A percentile compares a stretch with the other conserved stretches of the same genome.
Evolutionary conservation across 92 coral and sea anemone species (phyloP).

Genomic region (Porites cylindrica): DNA sequence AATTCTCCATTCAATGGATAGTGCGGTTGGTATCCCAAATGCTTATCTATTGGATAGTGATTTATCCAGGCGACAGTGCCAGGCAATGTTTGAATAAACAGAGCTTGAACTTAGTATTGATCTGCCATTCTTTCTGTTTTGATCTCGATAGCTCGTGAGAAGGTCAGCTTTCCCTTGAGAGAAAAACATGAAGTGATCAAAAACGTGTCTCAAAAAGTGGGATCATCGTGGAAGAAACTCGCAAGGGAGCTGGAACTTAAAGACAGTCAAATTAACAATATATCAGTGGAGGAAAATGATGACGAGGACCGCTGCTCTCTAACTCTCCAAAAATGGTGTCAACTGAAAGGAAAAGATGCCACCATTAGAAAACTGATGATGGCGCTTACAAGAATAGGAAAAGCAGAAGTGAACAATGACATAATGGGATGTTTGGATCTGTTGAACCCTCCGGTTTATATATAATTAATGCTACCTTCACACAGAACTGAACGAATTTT

Average conservation of each 20-base stretch:
- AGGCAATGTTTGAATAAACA: too few relatives aligned
- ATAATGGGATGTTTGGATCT: background rate
- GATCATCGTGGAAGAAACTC: slow-evolving; percentile 6
- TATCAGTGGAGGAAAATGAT: background rate
- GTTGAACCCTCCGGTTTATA: background rate
- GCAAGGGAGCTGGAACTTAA: slow-evolving; percentile 3
- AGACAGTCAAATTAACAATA: slow-evolving; percentile 1
- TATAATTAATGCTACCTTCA: too few relatives aligned
- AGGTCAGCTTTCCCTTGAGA: background rate
- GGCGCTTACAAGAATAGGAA: slow-evolving; percentile 8
- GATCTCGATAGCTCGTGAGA: too few relatives aligned
- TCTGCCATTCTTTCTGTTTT: too few relatives aligned
- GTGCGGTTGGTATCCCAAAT: too few relatives aligned
- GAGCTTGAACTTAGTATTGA: too few relatives aligned
- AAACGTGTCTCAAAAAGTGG: background rate
- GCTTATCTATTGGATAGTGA: too few relatives aligned
- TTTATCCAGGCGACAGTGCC: too few relatives aligned
- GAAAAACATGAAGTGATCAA: background rate
- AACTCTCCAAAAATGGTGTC: slow-evolving; percentile 13
- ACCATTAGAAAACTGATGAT: slow-evolving; percentile 19
- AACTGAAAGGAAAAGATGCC: slow-evolving; percentile 1
- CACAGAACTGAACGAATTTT: too few relatives aligned
- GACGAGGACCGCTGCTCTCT: slow-evolving; percentile 11
- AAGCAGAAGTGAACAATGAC: slow-evolving; percentile 16
- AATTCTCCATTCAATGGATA: too few relatives aligned